Evolutionary conservation across 2,888 invertebrate genomes (phyloP).

Genomic region (Nomada ferruginata): DNA sequence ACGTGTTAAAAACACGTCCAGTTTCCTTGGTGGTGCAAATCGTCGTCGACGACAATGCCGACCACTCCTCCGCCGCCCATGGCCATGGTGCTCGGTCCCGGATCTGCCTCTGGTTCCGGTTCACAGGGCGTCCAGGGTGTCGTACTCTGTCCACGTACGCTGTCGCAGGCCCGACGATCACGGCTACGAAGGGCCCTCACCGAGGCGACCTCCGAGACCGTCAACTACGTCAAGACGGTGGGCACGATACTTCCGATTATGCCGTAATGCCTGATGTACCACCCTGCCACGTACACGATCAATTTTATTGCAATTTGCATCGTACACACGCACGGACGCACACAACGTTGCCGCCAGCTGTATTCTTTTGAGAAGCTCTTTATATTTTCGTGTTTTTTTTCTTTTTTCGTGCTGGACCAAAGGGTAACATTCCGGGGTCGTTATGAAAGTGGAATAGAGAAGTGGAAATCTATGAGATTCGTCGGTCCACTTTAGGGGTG

Average conservation of each 20-base stretch:
- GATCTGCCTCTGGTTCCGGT: constrained; percentile 72
- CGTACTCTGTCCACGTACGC: constrained; percentile 95
- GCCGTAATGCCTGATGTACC: constrained; percentile 42
- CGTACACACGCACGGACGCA: constrained; percentile 26
- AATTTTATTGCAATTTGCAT: constrained; percentile 22
- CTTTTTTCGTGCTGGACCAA: too few species aligned
- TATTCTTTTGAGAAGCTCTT: constrained; percentile 9
- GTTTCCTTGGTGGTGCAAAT: constrained; percentile 84
- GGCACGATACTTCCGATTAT: constrained; percentile 78
- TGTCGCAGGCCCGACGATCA: constrained; percentile 94
- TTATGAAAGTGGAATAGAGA: too few species aligned
- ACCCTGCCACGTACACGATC: constrained; percentile 18
- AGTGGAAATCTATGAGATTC: background rate
- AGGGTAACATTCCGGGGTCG: too few species aligned
- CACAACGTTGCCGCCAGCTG: background rate
- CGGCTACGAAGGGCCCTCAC: constrained; percentile 95
- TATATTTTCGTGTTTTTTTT: background rate
- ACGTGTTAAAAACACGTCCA: constrained; percentile 79
- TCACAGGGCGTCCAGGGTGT: constrained; percentile 88
- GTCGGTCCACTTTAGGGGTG: background rate
- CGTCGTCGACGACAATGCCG: constrained; percentile 80
- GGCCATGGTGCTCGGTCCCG: constrained; percentile 67
- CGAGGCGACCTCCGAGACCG: constrained; percentile 94
- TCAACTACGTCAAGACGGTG: constrained; percentile 96
- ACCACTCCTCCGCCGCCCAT: constrained; percentile 75